Base-by-base conservation (phyloP, 2,888 invertebrate species). In the Idaea straminata region DNA sequence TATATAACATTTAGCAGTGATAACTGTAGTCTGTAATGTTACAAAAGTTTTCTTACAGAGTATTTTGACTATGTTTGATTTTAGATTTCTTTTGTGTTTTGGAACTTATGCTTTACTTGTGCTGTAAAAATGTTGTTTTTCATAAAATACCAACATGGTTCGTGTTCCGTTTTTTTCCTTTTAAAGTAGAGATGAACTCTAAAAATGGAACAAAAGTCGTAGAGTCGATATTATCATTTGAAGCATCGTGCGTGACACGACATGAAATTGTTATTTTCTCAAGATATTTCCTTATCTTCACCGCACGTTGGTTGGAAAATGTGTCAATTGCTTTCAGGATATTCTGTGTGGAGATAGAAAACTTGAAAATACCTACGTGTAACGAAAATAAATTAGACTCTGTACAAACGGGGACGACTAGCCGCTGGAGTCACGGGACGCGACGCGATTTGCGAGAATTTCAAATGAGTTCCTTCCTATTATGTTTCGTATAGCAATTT, bases 241-340 rank as follows among this genome's bases (percentile, higher is more conserved):
- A 66, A 25, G 66, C 65, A 62, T 69, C 76, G 79, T 74, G 76
- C 78, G 77, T 80, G 83, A 78, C 77, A 73, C 69, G 73, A 72
- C 70, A 72, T 72, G 74, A 74, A 72, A 73, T 69, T 66, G 66
- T 69, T 73, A 77, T 76, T 75, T 75, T 76, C 74, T 72, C 72
- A 72, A 76, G 73, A 77, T 77, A 78, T 79, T 82, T 77, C 75
- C 66, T 69, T 68, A 71, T 72, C 67, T 72, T 66, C 74, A 75
- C 74, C 76, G 72, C 47, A 47, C 47, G 47, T 73, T 69, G 66
- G 66, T 62, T 60, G 71, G 73, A 75, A 72, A 75, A 66, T 71
- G 67, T 73, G 75, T 79, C 79, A 78, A 83, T 81, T 81, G 82
- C 81, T 80, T 79, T 36, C 25, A 77, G 83, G 78, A 82, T 83